Conservation (phyloP, 2,113 vertebrate genomes). For the Mesoclemmys tuberculata region DNA sequence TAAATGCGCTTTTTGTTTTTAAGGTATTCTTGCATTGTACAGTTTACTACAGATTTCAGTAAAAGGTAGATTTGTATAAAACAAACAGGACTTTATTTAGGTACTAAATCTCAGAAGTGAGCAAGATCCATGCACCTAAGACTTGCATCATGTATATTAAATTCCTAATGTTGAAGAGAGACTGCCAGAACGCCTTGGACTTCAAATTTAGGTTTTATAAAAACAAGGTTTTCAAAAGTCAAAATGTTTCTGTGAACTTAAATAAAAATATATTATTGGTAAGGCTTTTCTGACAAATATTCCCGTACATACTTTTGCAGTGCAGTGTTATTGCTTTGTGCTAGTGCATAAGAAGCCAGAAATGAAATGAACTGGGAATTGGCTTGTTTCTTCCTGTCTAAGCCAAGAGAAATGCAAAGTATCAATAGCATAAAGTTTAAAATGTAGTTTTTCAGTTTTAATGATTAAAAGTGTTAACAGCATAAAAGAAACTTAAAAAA, state of each 20-base stretch:
- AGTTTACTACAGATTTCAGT: background rate
- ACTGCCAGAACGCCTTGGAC: background rate
- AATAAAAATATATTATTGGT: background rate
- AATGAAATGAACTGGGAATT: background rate
- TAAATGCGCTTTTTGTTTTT: background rate
- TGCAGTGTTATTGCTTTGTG: background rate
- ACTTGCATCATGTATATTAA: background rate
- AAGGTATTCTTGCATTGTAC: background rate
- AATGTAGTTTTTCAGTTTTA: background rate
- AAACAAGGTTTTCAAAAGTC: background rate
- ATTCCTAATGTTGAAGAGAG: background rate
- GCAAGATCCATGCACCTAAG: background rate
- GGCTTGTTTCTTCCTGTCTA: background rate
- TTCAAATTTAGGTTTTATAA: background rate
- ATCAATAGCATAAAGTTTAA: background rate
- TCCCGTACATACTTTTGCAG: background rate
- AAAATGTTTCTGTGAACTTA: background rate
- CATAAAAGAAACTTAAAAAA: background rate
- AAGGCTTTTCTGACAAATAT: background rate
- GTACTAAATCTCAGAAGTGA: background rate
- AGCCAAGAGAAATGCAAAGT: background rate
- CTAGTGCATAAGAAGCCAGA: background rate
- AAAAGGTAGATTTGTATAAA: background rate
- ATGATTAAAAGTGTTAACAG: background rate
- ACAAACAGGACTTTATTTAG: background rate